Conservation (phyloP, 2,113 vertebrate species). For the Taxidea taxus region DNA sequence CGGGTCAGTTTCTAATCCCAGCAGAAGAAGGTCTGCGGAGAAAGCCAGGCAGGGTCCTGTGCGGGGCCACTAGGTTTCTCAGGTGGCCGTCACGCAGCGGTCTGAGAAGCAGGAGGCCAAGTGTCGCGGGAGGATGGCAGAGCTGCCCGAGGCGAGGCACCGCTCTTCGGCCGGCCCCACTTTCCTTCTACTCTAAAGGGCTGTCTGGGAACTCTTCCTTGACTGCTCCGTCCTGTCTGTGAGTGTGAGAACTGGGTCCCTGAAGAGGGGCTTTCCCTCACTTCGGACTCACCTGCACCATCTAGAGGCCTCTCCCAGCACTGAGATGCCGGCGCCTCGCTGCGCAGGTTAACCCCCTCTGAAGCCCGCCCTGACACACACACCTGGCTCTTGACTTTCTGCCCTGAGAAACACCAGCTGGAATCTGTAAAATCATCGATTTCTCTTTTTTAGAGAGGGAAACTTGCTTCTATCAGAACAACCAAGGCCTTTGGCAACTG, state of each 20-base stretch:
- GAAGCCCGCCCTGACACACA: neutral
- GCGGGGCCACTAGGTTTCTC: neutral
- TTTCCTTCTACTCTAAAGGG: neutral
- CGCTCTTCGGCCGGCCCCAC: neutral
- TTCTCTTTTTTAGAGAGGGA: neutral
- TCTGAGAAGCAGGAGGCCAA: neutral
- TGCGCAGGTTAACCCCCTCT: neutral
- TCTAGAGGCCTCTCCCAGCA: constrained; percentile 79
- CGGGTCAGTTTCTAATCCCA: neutral
- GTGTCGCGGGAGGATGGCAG: neutral
- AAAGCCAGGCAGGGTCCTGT: neutral
- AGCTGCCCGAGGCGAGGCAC: neutral
- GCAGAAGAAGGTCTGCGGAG: neutral
- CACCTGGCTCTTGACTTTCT: constrained; percentile 17
- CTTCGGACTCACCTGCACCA: constrained; percentile 80
- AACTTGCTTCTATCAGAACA: neutral
- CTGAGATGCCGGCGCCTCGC: neutral
- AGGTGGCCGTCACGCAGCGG: neutral
- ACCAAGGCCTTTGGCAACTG: constrained; percentile 6
- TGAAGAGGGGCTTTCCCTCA: neutral
- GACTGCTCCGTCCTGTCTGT: neutral
- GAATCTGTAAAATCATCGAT: neutral
- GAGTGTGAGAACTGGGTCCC: constrained; percentile 48
- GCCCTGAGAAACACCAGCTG: neutral
- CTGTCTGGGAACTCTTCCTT: constrained; percentile 53